Evolutionary conservation across 37 sponge, comb jelly and placozoan genomes (phyloP).

Genomic region (Tethya wilhelma): DNA sequence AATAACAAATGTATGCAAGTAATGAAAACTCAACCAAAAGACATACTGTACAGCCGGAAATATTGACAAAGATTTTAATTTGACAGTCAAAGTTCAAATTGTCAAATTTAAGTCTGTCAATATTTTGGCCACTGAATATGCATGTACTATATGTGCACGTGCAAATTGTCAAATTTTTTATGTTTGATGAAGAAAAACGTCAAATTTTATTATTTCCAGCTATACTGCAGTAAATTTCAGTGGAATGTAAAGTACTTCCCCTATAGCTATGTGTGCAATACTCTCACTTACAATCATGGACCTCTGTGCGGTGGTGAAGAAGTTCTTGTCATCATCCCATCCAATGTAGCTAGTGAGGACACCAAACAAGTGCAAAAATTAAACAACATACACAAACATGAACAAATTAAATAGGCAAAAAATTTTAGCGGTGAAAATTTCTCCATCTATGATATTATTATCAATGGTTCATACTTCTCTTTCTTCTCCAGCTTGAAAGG

Average conservation of each 20-base stretch:
- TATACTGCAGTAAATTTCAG: too few relatives aligned
- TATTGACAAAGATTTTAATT: too few relatives aligned
- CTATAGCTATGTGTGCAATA: too few relatives aligned
- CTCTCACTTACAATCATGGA: constrained; percentile 63
- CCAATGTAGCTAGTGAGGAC: constrained; percentile 29
- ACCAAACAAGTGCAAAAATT: neutral
- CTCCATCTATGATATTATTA: neutral
- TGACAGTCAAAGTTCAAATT: too few relatives aligned
- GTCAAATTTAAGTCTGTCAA: too few relatives aligned
- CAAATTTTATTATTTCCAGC: too few relatives aligned
- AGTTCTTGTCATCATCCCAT: constrained; percentile 67
- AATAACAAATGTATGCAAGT: neutral
- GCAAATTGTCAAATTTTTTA: too few relatives aligned
- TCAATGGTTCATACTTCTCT: constrained; percentile 50
- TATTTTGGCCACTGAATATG: too few relatives aligned
- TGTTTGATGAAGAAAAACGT: too few relatives aligned
- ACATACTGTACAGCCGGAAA: neutral
- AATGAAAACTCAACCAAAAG: neutral
- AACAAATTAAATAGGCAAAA: neutral
- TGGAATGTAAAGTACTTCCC: too few relatives aligned
- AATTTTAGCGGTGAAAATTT: neutral
- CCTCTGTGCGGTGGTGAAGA: constrained; percentile 85
- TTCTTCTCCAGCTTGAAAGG: constrained; percentile 63
- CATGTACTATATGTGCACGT: too few relatives aligned
- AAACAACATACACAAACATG: neutral